A percentile compares a stretch with the other conserved stretches of the same genome.
Evolutionary conservation across 2,113 vertebrate species (phyloP).

Genomic region (Melospiza georgiana): DNA sequence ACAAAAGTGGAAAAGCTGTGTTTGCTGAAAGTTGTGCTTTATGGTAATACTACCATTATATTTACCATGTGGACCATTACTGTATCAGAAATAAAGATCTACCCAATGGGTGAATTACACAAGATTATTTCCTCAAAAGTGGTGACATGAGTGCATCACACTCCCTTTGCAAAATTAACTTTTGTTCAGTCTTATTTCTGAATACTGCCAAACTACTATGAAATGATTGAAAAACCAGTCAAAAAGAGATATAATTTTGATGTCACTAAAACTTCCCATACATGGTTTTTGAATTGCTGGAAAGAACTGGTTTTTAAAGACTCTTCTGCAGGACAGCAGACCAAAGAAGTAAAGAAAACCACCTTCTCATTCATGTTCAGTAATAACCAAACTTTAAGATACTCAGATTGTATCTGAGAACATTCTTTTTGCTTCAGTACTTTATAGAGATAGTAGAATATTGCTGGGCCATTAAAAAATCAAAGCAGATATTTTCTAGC

Average conservation of each 20-base stretch:
- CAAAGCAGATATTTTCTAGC: neutral
- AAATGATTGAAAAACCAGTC: neutral
- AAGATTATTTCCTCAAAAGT: neutral
- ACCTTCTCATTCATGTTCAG: neutral
- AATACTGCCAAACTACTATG: neutral
- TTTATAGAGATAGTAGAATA: neutral
- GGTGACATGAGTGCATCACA: neutral
- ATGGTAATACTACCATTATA: neutral
- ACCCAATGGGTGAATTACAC: neutral
- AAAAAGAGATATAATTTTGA: neutral
- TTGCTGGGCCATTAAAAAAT: neutral
- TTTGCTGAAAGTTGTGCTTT: neutral
- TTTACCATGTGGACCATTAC: neutral
- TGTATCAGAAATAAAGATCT: neutral
- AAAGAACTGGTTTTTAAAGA: neutral
- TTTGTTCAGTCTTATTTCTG: neutral
- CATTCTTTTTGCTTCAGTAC: neutral
- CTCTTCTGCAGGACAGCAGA: neutral
- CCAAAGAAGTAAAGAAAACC: neutral
- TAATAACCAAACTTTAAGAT: neutral
- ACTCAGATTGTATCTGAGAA: neutral
- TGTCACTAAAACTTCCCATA: neutral
- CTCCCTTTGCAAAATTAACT: neutral
- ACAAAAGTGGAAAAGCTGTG: neutral
- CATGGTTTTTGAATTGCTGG: neutral